A percentile compares a stretch with the other conserved stretches of the same genome.
phyloP scores from a whole-genome alignment of 1,140 invertebrate species.

The Habropoda laboriosa region DNA sequence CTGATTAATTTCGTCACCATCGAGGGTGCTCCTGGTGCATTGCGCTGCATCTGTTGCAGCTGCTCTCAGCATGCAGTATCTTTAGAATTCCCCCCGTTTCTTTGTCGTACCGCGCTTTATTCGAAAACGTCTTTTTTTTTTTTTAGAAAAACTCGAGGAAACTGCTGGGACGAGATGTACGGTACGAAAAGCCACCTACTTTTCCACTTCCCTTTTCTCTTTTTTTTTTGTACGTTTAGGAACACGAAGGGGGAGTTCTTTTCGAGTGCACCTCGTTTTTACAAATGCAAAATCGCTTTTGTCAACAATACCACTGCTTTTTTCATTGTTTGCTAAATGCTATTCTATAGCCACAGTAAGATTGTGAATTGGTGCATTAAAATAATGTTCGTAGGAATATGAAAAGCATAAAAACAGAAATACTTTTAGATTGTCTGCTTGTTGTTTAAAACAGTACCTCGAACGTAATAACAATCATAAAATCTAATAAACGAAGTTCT shows the following conservation, averaged over 20 bases:
- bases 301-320: neutral
- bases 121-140: conserved; percentile 14
- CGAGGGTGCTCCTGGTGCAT: neutral
- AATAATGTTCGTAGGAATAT: no score
- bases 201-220: neutral
- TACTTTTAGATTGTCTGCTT: no score
- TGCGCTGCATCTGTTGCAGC: conserved; percentile 42
- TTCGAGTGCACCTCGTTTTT: neutral
- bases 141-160: conserved; percentile 18
- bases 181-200: neutral
- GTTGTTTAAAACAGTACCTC: no score
- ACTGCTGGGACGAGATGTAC: neutral
- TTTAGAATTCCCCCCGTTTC: conserved; percentile 32
- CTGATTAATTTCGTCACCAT: conserved; percentile 35
- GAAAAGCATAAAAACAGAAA: no score
- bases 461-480: no score
- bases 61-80: conserved; percentile 40
- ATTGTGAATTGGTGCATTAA: no score
- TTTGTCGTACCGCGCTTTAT: conserved; percentile 35
- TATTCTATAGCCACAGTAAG: neutral
- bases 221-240: neutral
- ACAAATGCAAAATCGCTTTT: neutral
- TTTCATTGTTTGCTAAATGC: neutral
- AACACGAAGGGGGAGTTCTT: neutral
- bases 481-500: no score